Evolutionary conservation across 2,888 invertebrate species (phyloP), one percentile per base, ranked within the genome.

Genomic region (Deilephila elpenor): DNA sequence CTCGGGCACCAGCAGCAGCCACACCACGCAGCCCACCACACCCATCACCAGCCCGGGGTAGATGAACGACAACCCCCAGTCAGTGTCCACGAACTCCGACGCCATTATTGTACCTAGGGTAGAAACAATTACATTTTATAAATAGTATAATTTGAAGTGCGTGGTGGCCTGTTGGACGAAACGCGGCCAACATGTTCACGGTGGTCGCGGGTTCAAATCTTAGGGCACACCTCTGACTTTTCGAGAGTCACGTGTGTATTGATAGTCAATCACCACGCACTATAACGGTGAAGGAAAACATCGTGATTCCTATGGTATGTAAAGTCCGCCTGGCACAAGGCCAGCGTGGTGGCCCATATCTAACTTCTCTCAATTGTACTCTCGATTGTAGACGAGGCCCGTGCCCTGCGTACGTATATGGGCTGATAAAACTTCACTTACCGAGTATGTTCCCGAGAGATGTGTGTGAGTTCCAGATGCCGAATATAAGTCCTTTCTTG

Each of bases 391-490:
- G 37, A 37, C 0, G 8, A 37, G 37, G 37, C 11, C 37, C 11
- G 3, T 37, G 37, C 37, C 37, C 37, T 11, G 32, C 32, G 7
- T 14, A 32, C 32, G 32, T 32, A 32, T 5, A 8, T 11, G 11
- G 8, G 37, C 37, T 37, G 37, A 7, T 37, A 11, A 37, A 11
- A 11, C 3, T 44, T 19, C 53, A 81, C 89, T 89, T 85, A 86
- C 99, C 99, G 74, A 99, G 89, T 84, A 99, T 99, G 88, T 99
- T 99, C 59, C 99, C 99, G 14, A 99, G 96, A 0, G 98, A 98
- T 0, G 99, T 99, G 83, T 99, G 99, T 0, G 99, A 98, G 92
- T 99, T 99, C 99, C 99, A 99, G 7, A 99, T 95, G 17, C 99
- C 99, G 91, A 99, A 99, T 76, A 99, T 98, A 34, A 99, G 94